These are phyloP conservation scores for Apis cerana DNA, from an alignment of 1,140 invertebrate genomes.

Conservation along the genomic window DNA sequence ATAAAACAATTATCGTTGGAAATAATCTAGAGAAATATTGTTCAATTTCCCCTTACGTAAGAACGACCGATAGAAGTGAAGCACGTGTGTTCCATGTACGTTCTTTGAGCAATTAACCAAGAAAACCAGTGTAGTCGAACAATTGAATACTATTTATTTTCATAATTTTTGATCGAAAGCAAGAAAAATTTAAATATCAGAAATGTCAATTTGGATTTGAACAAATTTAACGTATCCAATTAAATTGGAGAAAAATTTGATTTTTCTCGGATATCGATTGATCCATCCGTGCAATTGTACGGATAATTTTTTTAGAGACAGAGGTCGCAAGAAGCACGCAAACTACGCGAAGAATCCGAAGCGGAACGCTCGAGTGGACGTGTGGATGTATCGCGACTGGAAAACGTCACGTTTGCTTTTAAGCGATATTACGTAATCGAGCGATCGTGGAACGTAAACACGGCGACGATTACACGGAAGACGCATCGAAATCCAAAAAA, in stretches of 20 bases:
- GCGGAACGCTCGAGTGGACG: neutral
- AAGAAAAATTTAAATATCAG: no score
- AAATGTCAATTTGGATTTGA: no score
- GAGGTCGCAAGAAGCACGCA: neutral
- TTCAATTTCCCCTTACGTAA: neutral
- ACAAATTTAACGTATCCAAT: no score
- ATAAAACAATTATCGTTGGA: neutral
- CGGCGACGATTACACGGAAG: neutral
- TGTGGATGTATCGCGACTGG: slow-evolving; percentile 1
- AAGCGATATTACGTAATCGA: slow-evolving; percentile 12
- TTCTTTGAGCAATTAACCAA: neutral
- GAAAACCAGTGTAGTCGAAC: neutral
- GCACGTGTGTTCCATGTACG: neutral
- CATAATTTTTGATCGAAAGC: no score
- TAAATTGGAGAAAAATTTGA: no score
- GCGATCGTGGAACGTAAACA: slow-evolving; percentile 4
- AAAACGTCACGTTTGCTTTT: slow-evolving; percentile 18
- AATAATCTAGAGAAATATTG: neutral
- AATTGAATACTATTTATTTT: no score
- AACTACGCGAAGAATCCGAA: slow-evolving; percentile 10
- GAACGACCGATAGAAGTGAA: no score
- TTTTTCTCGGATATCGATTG: neutral
- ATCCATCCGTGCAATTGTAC: neutral
- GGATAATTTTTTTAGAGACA: neutral
- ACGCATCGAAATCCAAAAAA: neutral